Conservation (phyloP, 2,113 vertebrate species). For the Chiloscyllium plagiosum region DNA sequence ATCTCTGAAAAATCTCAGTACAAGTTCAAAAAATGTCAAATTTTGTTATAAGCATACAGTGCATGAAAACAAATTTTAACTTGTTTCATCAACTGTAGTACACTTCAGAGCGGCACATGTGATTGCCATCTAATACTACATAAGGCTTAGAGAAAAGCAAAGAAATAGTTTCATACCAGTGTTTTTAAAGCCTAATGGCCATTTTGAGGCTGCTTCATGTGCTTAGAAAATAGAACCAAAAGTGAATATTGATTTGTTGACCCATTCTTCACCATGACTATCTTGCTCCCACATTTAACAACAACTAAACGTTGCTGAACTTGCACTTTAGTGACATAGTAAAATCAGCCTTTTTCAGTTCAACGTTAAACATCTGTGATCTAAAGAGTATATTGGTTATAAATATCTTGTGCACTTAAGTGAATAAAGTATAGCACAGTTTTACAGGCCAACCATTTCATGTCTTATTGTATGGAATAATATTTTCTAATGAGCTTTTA, state of each 20-base stretch:
- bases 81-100: background rate
- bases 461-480: constrained; percentile 52
- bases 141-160: background rate
- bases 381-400: constrained; percentile 55
- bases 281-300: background rate
- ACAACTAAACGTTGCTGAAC: background rate
- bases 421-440: constrained; percentile 51
- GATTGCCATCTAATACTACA: background rate
- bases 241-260: background rate
- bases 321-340: constrained; percentile 43
- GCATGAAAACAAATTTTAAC: background rate
- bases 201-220: background rate
- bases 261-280: background rate
- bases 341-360: constrained; percentile 47
- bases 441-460: constrained; percentile 53
- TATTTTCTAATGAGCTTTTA: constrained; percentile 47
- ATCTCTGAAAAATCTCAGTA: no score
- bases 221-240: background rate
- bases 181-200: background rate
- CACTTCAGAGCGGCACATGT: background rate
- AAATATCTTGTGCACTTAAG: constrained; percentile 49
- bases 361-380: constrained; percentile 40
- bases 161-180: background rate
- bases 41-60: background rate
- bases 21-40: background rate